Base-by-base conservation (phyloP, 2,888 invertebrate species). In the Taphrorychus bicolor region DNA sequence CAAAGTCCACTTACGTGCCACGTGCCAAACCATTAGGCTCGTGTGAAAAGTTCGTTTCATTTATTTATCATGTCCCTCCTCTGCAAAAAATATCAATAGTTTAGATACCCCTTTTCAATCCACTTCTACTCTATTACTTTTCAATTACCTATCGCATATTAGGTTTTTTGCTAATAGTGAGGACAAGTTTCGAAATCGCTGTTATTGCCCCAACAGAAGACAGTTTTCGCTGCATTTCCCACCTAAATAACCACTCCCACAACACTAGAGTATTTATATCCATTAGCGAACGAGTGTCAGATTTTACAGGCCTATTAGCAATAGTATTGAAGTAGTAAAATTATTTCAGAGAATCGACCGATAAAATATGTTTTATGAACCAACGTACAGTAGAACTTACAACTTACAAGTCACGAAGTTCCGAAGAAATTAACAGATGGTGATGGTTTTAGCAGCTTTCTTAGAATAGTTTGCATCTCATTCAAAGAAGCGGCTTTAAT, bases 331-430 rank as follows among this genome's bases (percentile, higher is more conserved):
- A 61, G 65, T 60, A 61, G 60, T 69, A 69, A 69, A 64, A 63
- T 65, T 42, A 61, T 65, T 65, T 69, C 64, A 65, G 41, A 52
- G 69, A 69, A 65, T 60, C 65, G 21, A 53, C 53, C 59, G 59
- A 69, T 69, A 65, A 69, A 69, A 57, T 60, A 57, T 69, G 32
- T 32, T 69, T 65, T 68, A 67, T 63, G 54, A 49, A 52, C 62
- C 59, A 58, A 62, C 60, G 63, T 59, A 52, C 49, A 59, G 41
- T 48, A 49, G 41, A 24, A 60, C 23, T 60, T 68, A 53, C 59
- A 54, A 63, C 54, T 59, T 49, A 49, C 49, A 51, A n/a, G 67
- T 53, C 60, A 49, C 57, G 61, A 61, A 45, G 57, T 16, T 22
- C 57, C 21, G 56, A 58, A 58, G 42, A 56, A 24, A 52, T n/a